Conservation (phyloP, 1,140 invertebrate species). For the Drosophila sucinea region DNA sequence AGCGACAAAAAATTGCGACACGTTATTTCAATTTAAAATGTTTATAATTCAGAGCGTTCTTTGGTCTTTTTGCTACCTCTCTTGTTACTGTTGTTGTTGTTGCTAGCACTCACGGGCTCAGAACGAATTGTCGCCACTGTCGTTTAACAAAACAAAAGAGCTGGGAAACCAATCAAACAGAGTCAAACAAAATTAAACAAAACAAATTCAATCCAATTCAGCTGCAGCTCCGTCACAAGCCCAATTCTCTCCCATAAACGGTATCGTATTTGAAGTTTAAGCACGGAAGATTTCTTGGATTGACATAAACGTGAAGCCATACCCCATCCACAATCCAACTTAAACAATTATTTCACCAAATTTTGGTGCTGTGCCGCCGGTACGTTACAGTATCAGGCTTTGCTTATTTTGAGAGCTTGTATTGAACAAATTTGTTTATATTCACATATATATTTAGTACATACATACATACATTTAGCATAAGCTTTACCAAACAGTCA, state of each 20-base stretch:
- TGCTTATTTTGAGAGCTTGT: conserved; percentile 42
- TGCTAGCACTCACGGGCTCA: conserved; percentile 41
- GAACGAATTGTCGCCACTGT: conserved; percentile 62
- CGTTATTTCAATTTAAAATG: conserved; percentile 82
- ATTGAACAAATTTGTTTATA: conserved; percentile 18
- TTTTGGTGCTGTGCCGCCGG: background rate
- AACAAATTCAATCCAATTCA: conserved; percentile 40
- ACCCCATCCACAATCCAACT: conserved; percentile 2
- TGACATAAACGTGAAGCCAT: background rate
- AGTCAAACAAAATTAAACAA: conserved; percentile 30
- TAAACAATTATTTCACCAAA: background rate
- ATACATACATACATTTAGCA: background rate
- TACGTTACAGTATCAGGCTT: conserved; percentile 32
- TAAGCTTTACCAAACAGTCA: conserved; percentile 47
- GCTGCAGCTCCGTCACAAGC: conserved; percentile 27
- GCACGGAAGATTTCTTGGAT: conserved; percentile 17
- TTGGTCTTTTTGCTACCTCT: conserved; percentile 31
- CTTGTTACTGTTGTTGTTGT: conserved; percentile 40
- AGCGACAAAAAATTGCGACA: conserved; percentile 77
- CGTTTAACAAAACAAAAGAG: conserved; percentile 55
- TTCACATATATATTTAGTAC: too few species aligned
- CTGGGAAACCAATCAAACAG: conserved; percentile 44
- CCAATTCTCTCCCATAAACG: conserved; percentile 48
- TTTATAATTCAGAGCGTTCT: conserved; percentile 79
- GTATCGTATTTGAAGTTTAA: conserved; percentile 51